These are phyloP conservation scores for Thunnus thynnus DNA, from an alignment of 2,113 vertebrate genomes.

Conservation along the genomic window DNA sequence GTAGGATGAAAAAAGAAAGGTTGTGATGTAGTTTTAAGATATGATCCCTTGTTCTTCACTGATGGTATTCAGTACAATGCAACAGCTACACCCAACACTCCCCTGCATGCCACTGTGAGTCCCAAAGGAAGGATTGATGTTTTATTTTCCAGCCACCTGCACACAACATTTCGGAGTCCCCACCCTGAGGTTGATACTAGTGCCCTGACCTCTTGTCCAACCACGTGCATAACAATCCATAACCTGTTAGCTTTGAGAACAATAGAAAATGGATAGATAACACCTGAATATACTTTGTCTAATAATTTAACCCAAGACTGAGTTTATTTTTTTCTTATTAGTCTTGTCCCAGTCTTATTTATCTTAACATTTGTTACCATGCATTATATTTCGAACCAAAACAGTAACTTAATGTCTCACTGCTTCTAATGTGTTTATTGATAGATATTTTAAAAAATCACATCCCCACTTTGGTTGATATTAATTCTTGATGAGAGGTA, in stretches of 20 bases:
- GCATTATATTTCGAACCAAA: no score
- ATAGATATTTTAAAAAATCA: background rate
- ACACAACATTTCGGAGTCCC: slow-evolving; percentile 18
- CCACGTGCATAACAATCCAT: background rate
- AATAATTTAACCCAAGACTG: no score
- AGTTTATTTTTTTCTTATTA: no score
- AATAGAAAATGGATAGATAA: background rate
- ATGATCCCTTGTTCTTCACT: slow-evolving; percentile 14
- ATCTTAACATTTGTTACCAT: background rate
- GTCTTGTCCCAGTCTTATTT: background rate
- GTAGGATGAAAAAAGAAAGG: background rate
- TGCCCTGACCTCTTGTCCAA: slow-evolving; percentile 43
- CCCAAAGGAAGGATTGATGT: slow-evolving; percentile 32
- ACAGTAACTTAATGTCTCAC: background rate
- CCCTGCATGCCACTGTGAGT: background rate
- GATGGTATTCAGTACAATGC: background rate
- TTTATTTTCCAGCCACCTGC: slow-evolving; percentile 66
- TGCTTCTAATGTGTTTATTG: background rate
- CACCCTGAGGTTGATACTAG: slow-evolving; percentile 43
- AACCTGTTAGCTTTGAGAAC: background rate
- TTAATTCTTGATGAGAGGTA: background rate
- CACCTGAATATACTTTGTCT: no score
- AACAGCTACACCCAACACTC: background rate
- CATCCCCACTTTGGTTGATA: background rate
- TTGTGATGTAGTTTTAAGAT: slow-evolving; percentile 9